Conservation (phyloP, 2,888 invertebrate genomes). For the Hypena proboscidalis region DNA sequence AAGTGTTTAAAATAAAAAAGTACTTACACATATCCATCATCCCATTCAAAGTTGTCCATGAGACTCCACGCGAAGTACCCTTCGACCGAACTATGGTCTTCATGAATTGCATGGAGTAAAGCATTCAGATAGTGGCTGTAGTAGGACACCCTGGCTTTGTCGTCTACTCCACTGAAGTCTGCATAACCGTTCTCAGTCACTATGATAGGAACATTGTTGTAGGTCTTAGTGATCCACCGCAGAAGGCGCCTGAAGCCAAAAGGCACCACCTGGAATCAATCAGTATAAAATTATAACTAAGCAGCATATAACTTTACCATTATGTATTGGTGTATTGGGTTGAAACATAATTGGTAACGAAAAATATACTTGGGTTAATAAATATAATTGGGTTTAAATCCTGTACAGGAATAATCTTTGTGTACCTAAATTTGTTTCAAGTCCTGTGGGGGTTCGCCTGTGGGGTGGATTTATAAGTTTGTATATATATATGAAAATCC, state of each 20-base stretch:
- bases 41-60: constrained; percentile 95
- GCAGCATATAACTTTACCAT: no score
- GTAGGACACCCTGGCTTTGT: constrained; percentile 84
- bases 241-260: constrained; percentile 85
- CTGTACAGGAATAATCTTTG: no score
- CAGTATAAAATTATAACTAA: no score
- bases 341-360: no score
- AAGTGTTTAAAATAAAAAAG: not conserved
- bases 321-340: no score
- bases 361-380: no score
- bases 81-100: constrained; percentile 86
- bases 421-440: no score
- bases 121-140: constrained; percentile 82
- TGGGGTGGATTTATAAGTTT: no score
- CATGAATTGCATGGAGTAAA: constrained; percentile 77
- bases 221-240: constrained; percentile 81
- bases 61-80: constrained; percentile 93
- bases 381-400: no score
- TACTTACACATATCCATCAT: constrained; percentile 90
- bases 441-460: no score
- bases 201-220: constrained; percentile 81
- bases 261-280: constrained; percentile 84
- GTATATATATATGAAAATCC: no score
- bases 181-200: constrained; percentile 85
- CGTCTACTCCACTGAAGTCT: constrained; percentile 80